Evolutionary conservation across 2,888 invertebrate species (phyloP).

Genomic region (Agrochola macilenta): DNA sequence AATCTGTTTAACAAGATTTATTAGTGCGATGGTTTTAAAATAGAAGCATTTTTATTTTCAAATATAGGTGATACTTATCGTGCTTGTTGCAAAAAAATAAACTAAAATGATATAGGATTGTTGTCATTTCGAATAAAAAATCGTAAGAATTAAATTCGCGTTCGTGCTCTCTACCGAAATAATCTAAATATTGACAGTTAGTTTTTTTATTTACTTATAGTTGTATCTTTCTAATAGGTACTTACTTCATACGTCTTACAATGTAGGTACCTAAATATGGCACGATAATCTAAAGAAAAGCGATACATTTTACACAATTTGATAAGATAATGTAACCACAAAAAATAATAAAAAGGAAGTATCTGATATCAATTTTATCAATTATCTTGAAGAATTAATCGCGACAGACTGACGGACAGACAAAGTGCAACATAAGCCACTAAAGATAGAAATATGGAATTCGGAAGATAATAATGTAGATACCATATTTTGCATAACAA

Average conservation of each 20-base stretch:
- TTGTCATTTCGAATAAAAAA: no score
- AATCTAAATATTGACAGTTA: no score
- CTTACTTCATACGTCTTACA: neutral
- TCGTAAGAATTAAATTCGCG: no score
- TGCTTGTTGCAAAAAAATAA: no score
- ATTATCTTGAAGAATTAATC: neutral
- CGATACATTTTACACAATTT: neutral
- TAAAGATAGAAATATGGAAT: slow-evolving; percentile 8
- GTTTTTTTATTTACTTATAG: no score
- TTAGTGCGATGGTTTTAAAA: no score
- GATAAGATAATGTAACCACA: slow-evolving; percentile 34
- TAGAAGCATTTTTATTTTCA: no score
- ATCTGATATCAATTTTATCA: slow-evolving; percentile 11
- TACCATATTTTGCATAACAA: neutral
- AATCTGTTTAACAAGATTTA: no score
- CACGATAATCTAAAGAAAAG: slow-evolving; percentile 26
- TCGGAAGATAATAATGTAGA: neutral
- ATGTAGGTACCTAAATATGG: neutral
- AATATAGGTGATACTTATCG: no score
- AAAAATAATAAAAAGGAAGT: slow-evolving; percentile 24
- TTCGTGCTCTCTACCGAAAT: no score
- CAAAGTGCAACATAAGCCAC: neutral
- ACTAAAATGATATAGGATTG: no score
- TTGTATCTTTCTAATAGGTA: neutral
- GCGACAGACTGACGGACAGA: slow-evolving; percentile 2